Conservation (phyloP, 2,113 vertebrate species). For the Rynchops niger region DNA sequence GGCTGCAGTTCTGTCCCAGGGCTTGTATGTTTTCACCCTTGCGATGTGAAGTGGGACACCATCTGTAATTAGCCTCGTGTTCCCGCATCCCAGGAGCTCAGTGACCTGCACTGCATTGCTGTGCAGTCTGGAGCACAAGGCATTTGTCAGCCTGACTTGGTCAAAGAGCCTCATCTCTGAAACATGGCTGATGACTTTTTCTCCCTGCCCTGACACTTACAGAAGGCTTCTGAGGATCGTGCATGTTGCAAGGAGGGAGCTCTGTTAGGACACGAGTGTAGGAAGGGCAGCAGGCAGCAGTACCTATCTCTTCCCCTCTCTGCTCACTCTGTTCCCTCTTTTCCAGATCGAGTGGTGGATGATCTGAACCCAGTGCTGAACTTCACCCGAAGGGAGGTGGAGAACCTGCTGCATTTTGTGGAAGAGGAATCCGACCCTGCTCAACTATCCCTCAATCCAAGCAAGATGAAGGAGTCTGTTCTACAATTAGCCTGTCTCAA, state of each 20-base stretch:
- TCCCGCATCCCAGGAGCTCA: neutral
- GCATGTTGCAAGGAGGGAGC: neutral
- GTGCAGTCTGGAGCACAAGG: neutral
- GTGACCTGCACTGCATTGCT: neutral
- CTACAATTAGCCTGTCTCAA: conserved; percentile 85
- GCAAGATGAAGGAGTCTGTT: conserved; percentile 82
- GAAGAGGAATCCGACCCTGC: conserved; percentile 88
- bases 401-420: conserved; percentile 97
- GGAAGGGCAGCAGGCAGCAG: neutral
- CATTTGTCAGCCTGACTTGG: neutral
- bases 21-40: neutral
- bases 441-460: conserved; percentile 64
- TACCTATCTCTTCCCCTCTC: neutral
- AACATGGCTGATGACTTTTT: neutral
- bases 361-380: conserved; percentile 97
- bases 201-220: neutral
- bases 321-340: neutral
- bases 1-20: neutral
- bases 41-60: neutral
- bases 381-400: conserved; percentile 95
- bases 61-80: neutral
- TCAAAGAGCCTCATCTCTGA: neutral
- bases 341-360: conserved; percentile 93
- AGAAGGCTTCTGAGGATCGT: neutral
- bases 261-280: neutral